Base-by-base conservation (phyloP, 30 jellyfish, hydroid and myxozoan species). In the Pelagia noctiluca region DNA sequence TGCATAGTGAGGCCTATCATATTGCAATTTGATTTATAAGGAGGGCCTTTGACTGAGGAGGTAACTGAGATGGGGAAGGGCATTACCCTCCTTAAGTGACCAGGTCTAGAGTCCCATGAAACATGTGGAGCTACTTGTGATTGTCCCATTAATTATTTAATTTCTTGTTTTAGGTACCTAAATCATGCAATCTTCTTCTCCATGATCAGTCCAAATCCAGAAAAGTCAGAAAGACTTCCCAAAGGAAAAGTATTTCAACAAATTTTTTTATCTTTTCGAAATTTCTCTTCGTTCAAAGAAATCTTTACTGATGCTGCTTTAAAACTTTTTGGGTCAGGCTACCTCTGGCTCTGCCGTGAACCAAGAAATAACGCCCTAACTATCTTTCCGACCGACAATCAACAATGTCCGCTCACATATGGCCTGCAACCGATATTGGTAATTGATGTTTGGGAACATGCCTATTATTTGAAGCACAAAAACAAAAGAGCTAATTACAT, bases 361-460 rank as follows among this genome's bases (percentile, higher is more conserved):
- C 91, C 89, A 16, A 61, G 48, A 34, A 49, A 70, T 33, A 69
- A 82, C 29, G 79, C 36, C 32, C 50, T 89, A 22, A 83, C 97
- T 0, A 57, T 46, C n/a, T 73, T 79, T 37, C 83, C 95, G 0
- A 90, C 97, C 2, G 81, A 38, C 33, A 80, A 83, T 67, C 97
- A 90, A 60, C 63, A 37, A 24, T 64, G 86, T 0, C 96, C 97
- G 4, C 42, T 84, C 37, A 62, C 93, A 80, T 84, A 71, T 75
- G 92, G 89, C 8, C 32, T 90, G 70, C 76, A 83, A 18, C 93
- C 96, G 3, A 84, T 83, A 54, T 88, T 90, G 24, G 93, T 78
- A 3, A 84, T 90, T n/a, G 96, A 84, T 69, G 85, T 83, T 1
- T 90, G 97, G 97, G 97, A 83, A 52, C 96, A 84, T 76, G 96